A percentile compares a stretch with the other conserved stretches of the same genome.
Conservation (phyloP, 2,888 invertebrate species). For the Platycheirus rosarum region DNA sequence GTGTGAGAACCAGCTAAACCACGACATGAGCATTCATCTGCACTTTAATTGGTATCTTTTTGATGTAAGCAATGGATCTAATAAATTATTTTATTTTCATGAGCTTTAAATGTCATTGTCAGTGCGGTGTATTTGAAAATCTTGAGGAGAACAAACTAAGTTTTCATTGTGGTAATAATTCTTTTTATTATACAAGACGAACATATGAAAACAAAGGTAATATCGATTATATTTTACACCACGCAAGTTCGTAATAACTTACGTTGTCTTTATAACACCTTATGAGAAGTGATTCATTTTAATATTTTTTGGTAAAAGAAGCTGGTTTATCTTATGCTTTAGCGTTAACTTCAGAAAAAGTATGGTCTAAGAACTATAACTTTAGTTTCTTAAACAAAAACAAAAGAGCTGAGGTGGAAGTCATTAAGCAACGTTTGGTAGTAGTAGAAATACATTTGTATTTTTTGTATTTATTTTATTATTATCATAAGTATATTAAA, state of each 20-base stretch:
- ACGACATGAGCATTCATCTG: conserved; percentile 47
- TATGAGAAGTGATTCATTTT: too few species aligned
- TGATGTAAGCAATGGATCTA: conserved; percentile 44
- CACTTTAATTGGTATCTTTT: conserved; percentile 50
- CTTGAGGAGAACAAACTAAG: conserved; percentile 1
- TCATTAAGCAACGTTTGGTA: too few species aligned
- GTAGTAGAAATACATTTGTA: too few species aligned
- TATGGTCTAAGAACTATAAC: too few species aligned
- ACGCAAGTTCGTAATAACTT: conserved; percentile 37
- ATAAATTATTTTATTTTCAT: conserved; percentile 43
- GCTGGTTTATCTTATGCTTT: too few species aligned
- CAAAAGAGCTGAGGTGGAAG: too few species aligned
- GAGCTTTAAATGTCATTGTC: conserved; percentile 55
- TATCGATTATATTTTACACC: conserved; percentile 53
- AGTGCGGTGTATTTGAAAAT: conserved; percentile 27
- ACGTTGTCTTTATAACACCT: neutral
- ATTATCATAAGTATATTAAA: too few species aligned
- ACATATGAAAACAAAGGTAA: conserved; percentile 14
- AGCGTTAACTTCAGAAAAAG: too few species aligned
- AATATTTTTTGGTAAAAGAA: too few species aligned
- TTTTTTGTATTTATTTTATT: too few species aligned
- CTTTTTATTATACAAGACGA: neutral
- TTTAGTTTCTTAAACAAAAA: too few species aligned
- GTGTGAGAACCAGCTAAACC: conserved; percentile 26
- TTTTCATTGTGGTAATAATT: neutral